Percentiles rank a stretch among this genome's conserved stretches.
These are phyloP conservation scores for Dipodomys merriami DNA, from an alignment of 2,113 vertebrate species.

Conservation along the genomic window DNA sequence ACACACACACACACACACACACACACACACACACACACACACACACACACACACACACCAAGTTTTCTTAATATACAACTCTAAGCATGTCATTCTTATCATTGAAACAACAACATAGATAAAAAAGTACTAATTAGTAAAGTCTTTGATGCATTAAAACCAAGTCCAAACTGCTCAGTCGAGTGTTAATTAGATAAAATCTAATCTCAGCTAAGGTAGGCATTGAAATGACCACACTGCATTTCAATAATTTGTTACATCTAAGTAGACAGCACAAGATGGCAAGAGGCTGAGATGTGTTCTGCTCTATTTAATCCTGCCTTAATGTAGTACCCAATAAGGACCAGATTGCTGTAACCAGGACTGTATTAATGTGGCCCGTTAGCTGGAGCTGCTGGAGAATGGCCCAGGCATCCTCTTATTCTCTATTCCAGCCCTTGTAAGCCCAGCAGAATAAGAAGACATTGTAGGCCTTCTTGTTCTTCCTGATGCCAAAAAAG, in stretches of 20 bases:
- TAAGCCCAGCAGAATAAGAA: not conserved
- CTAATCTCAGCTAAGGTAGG: not conserved
- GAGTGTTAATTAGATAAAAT: not conserved
- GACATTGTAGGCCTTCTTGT: no score
- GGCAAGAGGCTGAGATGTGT: not conserved
- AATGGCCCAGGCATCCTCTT: not conserved
- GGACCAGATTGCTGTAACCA: not conserved
- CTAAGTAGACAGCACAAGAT: not conserved
- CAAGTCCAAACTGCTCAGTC: not conserved
- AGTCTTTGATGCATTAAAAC: not conserved
- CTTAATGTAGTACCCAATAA: not conserved
- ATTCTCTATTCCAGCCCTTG: not conserved
- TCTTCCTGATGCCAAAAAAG: not conserved
- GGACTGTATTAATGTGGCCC: not conserved
- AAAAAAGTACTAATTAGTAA: not conserved
- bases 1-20: no score
- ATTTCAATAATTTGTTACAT: not conserved
- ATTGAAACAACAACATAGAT: not conserved
- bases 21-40: no score
- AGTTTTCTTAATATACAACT: not conserved
- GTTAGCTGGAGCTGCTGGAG: not conserved
- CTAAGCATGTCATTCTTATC: not conserved
- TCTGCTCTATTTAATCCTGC: not conserved
- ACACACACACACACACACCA: not conserved
- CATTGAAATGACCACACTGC: not conserved